Conservation (phyloP, 2,888 invertebrate species). For the Eulithis prunata region DNA sequence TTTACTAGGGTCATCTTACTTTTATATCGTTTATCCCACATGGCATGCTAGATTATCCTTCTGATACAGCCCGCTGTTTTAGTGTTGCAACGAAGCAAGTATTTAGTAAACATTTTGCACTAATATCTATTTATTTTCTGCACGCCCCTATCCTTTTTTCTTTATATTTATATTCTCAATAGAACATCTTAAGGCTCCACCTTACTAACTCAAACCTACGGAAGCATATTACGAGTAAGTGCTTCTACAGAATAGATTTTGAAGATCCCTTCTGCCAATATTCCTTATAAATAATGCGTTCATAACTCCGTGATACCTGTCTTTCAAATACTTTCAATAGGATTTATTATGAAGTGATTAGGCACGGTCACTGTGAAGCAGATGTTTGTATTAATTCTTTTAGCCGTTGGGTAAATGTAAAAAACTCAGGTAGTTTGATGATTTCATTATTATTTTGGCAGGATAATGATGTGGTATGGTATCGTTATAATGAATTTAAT, state of each 20-base stretch:
- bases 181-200: constrained; percentile 6
- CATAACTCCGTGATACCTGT: constrained; percentile 35
- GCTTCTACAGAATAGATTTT: constrained; percentile 9
- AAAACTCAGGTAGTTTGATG: constrained; percentile 50
- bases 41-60: no score
- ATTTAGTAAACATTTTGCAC: no score
- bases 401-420: constrained; percentile 25
- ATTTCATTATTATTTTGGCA: constrained; percentile 54
- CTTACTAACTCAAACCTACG: not conserved
- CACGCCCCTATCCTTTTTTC: no score
- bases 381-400: constrained; percentile 47
- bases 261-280: constrained; percentile 12
- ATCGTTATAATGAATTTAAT: constrained; percentile 34
- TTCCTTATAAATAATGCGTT: constrained; percentile 12
- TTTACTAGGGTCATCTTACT: no score
- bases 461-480: constrained; percentile 33
- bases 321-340: constrained; percentile 26
- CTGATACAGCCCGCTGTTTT: no score
- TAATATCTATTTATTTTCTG: no score
- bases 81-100: no score
- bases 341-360: constrained; percentile 45
- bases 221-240: not conserved
- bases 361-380: constrained; percentile 45
- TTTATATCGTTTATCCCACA: no score
- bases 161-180: constrained; percentile 2